Conservation (phyloP, 1,140 invertebrate species). For the Bilobella aurantiaca region DNA sequence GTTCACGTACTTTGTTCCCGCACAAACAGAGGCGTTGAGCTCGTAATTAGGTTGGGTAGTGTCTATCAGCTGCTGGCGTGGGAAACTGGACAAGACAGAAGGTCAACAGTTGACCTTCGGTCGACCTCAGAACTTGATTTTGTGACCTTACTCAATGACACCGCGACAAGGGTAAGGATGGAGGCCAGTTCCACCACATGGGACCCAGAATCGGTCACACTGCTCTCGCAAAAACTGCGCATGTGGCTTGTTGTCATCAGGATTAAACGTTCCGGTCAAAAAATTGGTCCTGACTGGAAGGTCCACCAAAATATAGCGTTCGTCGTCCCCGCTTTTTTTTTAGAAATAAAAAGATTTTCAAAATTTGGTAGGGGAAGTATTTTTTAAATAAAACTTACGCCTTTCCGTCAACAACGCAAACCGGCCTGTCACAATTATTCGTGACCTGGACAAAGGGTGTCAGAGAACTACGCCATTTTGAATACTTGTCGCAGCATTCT, state of each 20-base stretch:
- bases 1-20: neutral
- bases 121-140: neutral
- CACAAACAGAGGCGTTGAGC: neutral
- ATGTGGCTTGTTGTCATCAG: conserved; percentile 22
- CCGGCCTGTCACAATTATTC: neutral
- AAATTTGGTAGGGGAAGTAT: too few species aligned
- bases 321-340: neutral
- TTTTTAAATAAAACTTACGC: neutral
- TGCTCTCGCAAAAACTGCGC: conserved; percentile 7
- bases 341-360: too few species aligned
- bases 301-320: neutral
- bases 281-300: conserved; percentile 6
- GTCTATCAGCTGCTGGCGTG: neutral
- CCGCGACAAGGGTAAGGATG: conserved; percentile 21
- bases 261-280: conserved; percentile 21
- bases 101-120: neutral
- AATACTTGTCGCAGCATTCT: neutral
- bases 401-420: neutral
- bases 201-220: conserved; percentile 13
- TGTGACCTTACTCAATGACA: conserved; percentile 11
- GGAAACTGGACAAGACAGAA: neutral
- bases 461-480: neutral
- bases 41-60: neutral
- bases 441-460: neutral
- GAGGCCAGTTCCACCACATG: conserved; percentile 16